phyloP scores from a whole-genome alignment of 2,888 invertebrate genomes.

The Rhagium mordax region DNA sequence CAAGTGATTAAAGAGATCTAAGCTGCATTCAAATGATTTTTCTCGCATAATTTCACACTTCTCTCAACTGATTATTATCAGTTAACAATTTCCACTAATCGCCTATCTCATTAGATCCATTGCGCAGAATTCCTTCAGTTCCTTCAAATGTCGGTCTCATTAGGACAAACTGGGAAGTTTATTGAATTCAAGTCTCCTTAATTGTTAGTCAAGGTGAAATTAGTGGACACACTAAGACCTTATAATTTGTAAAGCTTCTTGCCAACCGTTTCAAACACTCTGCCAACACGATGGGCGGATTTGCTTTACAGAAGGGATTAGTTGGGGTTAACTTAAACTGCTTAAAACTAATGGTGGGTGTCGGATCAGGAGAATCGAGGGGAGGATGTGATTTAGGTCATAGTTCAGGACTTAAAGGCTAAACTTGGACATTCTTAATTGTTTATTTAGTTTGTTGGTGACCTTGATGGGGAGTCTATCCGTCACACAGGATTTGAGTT shows the following conservation, averaged over 20 bases:
- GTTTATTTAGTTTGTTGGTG: neutral
- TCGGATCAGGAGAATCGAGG: neutral
- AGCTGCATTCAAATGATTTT: too few relatives aligned
- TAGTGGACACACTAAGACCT: conserved; percentile 33
- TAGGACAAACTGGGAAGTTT: conserved; percentile 17
- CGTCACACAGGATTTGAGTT: too few relatives aligned
- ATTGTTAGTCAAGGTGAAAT: conserved; percentile 35
- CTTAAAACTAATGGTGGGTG: neutral
- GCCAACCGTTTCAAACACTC: conserved; percentile 25
- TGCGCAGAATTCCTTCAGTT: conserved; percentile 1
- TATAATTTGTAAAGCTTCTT: conserved; percentile 32
- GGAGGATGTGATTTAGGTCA: neutral
- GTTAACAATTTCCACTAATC: too few relatives aligned
- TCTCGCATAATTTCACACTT: neutral
- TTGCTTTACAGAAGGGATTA: conserved; percentile 41
- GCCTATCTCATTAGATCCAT: conserved; percentile 25
- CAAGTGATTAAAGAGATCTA: too few relatives aligned
- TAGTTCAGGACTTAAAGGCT: neutral
- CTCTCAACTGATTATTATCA: neutral
- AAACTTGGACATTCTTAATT: neutral
- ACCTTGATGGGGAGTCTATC: neutral
- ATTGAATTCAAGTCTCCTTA: conserved; percentile 24
- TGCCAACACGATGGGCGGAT: conserved; percentile 41
- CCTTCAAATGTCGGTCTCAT: conserved; percentile 14
- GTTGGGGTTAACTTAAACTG: conserved; percentile 41